These are phyloP conservation scores for Agrotis clavis DNA, from an alignment of 2,888 invertebrate species.

Conservation along the genomic window DNA sequence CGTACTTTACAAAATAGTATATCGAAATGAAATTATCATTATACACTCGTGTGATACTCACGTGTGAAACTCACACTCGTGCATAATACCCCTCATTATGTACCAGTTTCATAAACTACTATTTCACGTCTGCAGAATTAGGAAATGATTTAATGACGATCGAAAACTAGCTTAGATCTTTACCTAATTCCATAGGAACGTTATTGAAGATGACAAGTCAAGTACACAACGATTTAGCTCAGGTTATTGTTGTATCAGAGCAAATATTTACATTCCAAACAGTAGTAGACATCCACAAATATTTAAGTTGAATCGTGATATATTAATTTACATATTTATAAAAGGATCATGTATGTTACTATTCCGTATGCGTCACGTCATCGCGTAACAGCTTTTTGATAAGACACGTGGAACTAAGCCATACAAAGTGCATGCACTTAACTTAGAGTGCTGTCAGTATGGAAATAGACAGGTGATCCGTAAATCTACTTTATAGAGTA, in stretches of 20 bases:
- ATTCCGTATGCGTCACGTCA: not conserved
- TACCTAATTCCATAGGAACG: not conserved
- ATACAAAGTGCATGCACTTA: slow-evolving; percentile 10
- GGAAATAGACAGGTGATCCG: slow-evolving; percentile 14
- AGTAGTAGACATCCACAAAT: slow-evolving; percentile 9
- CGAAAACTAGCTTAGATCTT: not conserved
- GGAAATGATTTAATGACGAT: too few relatives aligned
- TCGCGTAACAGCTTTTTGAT: not conserved
- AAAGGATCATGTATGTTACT: not conserved
- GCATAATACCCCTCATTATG: too few relatives aligned
- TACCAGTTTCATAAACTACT: too few relatives aligned
- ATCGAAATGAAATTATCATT: too few relatives aligned
- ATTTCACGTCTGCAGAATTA: too few relatives aligned
- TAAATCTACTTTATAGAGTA: slow-evolving; percentile 15
- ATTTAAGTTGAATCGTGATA: not conserved
- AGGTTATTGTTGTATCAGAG: not conserved
- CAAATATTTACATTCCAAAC: slow-evolving; percentile 4
- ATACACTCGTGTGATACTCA: too few relatives aligned
- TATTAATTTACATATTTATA: not conserved
- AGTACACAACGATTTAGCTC: not conserved
- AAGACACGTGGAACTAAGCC: slow-evolving; percentile 2
- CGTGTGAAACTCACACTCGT: too few relatives aligned
- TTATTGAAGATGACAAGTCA: not conserved
- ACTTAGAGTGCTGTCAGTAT: not conserved
- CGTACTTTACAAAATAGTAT: too few relatives aligned